Evolutionary conservation across 2,113 vertebrate species (phyloP).

Genomic region (Pollimyrus isidori): DNA sequence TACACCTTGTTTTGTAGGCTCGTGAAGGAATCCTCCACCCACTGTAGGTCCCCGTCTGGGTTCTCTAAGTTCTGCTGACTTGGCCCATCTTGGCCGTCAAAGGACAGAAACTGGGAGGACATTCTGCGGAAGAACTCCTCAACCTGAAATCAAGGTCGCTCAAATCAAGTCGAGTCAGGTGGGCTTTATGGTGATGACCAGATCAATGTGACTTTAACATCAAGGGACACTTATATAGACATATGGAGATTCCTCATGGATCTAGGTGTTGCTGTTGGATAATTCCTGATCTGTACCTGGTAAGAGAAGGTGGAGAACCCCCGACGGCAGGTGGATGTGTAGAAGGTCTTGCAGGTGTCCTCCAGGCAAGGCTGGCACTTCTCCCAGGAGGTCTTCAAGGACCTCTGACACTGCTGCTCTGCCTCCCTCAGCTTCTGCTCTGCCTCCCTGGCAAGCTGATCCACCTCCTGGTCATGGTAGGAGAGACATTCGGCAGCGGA

Average conservation of each 20-base stretch:
- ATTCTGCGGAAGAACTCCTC: conserved; percentile 65
- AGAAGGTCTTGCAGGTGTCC: conserved; percentile 65
- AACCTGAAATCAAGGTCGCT: conserved; percentile 45
- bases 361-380: conserved; percentile 70
- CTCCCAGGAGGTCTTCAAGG: conserved; percentile 57
- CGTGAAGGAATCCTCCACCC: conserved; percentile 59
- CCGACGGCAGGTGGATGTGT: conserved; percentile 54
- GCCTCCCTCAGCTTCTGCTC: conserved; percentile 67
- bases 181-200: background rate
- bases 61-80: conserved; percentile 34
- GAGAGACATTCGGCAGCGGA: background rate
- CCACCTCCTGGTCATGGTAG: conserved; percentile 54
- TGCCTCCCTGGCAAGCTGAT: conserved; percentile 66
- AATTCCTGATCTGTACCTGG: conserved; percentile 53
- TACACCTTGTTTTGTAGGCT: conserved; percentile 50
- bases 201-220: background rate
- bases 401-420: conserved; percentile 60
- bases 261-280: background rate
- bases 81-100: conserved; percentile 39
- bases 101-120: conserved; percentile 52
- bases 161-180: background rate
- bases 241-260: background rate
- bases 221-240: background rate
- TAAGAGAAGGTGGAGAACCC: conserved; percentile 54
- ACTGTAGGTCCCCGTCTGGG: conserved; percentile 51